Percentiles rank a stretch among this genome's conserved stretches.
Evolutionary conservation across 2,797 vertebrate genomes (phyloP).

Genomic region (Coranthus polyacanthus): DNA sequence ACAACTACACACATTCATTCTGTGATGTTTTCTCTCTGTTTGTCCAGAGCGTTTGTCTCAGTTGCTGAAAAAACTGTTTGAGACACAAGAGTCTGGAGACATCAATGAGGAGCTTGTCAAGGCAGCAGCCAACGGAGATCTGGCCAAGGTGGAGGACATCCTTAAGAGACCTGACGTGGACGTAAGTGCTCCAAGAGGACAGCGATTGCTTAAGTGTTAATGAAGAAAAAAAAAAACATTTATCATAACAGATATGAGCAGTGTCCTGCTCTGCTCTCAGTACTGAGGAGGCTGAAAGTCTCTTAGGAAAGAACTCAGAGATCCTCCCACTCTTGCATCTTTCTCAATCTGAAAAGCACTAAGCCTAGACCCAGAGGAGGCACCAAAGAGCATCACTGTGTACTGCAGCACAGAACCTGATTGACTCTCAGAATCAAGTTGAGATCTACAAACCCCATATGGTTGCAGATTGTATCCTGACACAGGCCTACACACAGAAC

Average conservation of each 20-base stretch:
- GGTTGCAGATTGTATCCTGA: constrained; percentile 47
- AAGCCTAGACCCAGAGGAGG: constrained; percentile 68
- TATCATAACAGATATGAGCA: constrained; percentile 21
- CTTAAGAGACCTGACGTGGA: constrained; percentile 97
- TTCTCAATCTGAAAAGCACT: constrained; percentile 75
- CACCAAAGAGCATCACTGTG: constrained; percentile 67
- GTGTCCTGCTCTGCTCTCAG: constrained; percentile 35
- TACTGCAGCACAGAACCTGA: constrained; percentile 70
- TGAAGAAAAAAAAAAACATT: constrained; percentile 21
- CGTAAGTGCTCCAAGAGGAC: constrained; percentile 79
- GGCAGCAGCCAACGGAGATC: constrained; percentile 97
- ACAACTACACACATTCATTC: constrained; percentile 34
- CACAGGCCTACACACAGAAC: constrained; percentile 29
- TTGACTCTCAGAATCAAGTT: constrained; percentile 56
- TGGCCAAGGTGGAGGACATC: constrained; percentile 99
- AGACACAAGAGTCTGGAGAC: constrained; percentile 99
- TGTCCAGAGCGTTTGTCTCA: constrained; percentile 95
- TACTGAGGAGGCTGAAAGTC: constrained; percentile 51
- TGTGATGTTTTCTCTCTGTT: constrained; percentile 32
- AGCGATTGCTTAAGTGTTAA: constrained; percentile 4
- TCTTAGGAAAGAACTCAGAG: constrained; percentile 56
- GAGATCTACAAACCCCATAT: constrained; percentile 56
- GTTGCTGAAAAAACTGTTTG: constrained; percentile 97
- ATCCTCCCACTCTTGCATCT: constrained; percentile 63
- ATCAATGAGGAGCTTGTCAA: constrained; percentile 99